phyloP scores from a whole-genome alignment of 2,888 invertebrate species.

The Calliphora vomitoria region DNA sequence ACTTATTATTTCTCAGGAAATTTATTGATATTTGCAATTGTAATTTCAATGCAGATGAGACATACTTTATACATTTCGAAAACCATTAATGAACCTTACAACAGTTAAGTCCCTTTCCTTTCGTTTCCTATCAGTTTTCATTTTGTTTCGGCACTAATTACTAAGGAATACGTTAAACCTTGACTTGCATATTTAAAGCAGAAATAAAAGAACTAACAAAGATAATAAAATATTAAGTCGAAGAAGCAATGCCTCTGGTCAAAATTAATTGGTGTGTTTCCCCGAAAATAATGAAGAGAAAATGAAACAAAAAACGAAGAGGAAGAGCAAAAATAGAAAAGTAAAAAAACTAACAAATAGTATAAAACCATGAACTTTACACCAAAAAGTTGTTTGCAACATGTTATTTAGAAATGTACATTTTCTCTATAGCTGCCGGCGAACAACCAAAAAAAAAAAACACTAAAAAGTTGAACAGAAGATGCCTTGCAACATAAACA shows the following conservation, averaged over 20 bases:
- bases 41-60: conserved; percentile 41
- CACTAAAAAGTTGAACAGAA: background rate
- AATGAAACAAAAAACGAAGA: conserved; percentile 5
- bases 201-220: conserved; percentile 3
- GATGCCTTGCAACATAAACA: conserved; percentile 1
- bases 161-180: conserved; percentile 47
- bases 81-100: conserved; percentile 51
- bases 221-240: conserved; percentile 30
- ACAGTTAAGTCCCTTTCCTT: conserved; percentile 29
- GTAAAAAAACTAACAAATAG: conserved; percentile 10
- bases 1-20: background rate
- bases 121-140: background rate
- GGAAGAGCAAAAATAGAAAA: background rate
- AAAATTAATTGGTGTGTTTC: conserved; percentile 60
- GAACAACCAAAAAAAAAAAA: background rate
- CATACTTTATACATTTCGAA: conserved; percentile 38
- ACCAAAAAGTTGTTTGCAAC: conserved; percentile 31
- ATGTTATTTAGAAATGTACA: conserved; percentile 6
- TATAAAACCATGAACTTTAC: conserved; percentile 20
- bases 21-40: conserved; percentile 30
- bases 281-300: conserved; percentile 19
- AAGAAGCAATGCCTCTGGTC: conserved; percentile 55
- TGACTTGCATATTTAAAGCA: conserved; percentile 37
- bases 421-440: conserved; percentile 33
- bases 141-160: conserved; percentile 42